A percentile compares a stretch with the other conserved stretches of the same genome.
Conservation (phyloP, 2,888 invertebrate species). For the Eugnorisma glareosa region DNA sequence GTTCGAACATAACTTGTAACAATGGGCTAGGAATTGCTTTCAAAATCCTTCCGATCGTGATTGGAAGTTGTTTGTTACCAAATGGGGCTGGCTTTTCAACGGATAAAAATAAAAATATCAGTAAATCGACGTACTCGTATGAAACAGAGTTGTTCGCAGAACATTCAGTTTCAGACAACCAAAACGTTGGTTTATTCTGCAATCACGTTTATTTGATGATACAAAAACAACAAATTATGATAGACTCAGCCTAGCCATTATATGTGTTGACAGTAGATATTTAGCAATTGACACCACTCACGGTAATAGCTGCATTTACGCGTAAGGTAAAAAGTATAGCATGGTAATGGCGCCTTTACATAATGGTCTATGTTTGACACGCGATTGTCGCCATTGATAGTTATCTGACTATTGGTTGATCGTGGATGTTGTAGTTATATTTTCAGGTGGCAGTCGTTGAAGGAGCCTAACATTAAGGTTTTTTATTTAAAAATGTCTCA, state of each 20-base stretch:
- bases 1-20: not conserved
- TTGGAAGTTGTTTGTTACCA: no score
- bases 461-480: not conserved
- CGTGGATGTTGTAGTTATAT: not conserved
- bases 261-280: constrained; percentile 41
- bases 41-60: no score
- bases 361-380: constrained; percentile 25
- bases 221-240: not conserved
- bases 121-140: no score
- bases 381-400: not conserved
- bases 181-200: not conserved
- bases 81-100: no score
- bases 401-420: not conserved
- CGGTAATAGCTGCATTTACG: constrained; percentile 42
- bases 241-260: constrained; percentile 1
- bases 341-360: constrained; percentile 28
- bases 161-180: not conserved
- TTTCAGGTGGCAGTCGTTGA: not conserved
- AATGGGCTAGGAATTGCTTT: not conserved
- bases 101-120: no score
- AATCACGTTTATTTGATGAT: not conserved
- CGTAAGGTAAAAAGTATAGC: constrained; percentile 43
- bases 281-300: constrained; percentile 26
- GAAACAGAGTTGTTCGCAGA: not conserved
- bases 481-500: not conserved